Percentiles rank a stretch among this genome's conserved stretches.
Conservation (phyloP, 2,888 invertebrate species). For the Pristionchus entomophagus region DNA sequence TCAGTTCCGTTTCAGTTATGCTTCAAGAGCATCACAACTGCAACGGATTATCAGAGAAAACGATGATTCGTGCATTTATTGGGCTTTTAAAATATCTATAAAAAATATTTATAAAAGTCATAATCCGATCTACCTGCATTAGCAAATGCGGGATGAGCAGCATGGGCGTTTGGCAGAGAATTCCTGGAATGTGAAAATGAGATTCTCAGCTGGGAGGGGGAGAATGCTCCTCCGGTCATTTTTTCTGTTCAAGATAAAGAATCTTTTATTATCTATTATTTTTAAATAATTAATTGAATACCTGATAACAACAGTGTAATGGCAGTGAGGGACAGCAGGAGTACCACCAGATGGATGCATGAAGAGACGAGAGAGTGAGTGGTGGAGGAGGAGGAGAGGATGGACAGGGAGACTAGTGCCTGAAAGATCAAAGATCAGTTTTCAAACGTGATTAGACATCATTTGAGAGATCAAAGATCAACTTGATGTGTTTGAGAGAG, state of each 20-base stretch:
- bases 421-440: neutral
- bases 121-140: conserved; percentile 23
- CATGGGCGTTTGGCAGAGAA: conserved; percentile 35
- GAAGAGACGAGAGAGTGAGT: conserved; percentile 32
- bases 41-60: neutral
- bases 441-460: too few relatives aligned
- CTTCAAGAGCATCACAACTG: neutral
- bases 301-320: conserved; percentile 25
- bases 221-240: too few relatives aligned
- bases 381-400: conserved; percentile 27
- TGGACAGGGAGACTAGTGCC: conserved; percentile 6
- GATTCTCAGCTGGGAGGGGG: too few relatives aligned
- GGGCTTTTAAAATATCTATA: neutral
- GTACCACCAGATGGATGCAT: neutral
- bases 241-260: neutral
- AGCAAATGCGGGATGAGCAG: conserved; percentile 33
- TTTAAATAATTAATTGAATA: neutral
- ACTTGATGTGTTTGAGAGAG: too few relatives aligned
- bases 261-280: neutral
- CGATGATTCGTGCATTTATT: neutral
- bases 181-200: neutral
- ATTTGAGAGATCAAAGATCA: too few relatives aligned
- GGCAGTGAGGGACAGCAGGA: conserved; percentile 11
- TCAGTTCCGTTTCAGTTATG: neutral
- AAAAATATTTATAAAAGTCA: neutral